Percentiles rank a stretch among this genome's conserved stretches.
Evolutionary conservation across 2,888 invertebrate genomes (phyloP).

Genomic region (Nasonovia ribisnigri): DNA sequence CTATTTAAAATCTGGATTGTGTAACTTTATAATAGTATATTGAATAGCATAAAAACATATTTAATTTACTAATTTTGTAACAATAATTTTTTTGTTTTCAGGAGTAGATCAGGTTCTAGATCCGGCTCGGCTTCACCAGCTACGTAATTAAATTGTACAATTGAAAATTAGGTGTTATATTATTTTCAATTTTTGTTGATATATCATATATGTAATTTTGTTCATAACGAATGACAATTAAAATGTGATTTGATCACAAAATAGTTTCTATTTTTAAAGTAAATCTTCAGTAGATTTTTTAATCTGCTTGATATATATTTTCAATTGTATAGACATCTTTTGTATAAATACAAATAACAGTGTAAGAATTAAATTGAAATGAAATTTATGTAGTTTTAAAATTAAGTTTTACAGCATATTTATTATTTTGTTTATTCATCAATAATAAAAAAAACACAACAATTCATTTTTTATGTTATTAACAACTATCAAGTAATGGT

Average conservation of each 20-base stretch:
- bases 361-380: neutral
- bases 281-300: too few species aligned
- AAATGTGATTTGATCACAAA: neutral
- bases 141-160: conserved; percentile 2
- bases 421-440: neutral
- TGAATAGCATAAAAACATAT: neutral
- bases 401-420: neutral
- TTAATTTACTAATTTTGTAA: neutral
- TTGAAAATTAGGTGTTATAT: neutral
- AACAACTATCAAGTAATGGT: neutral
- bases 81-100: conserved; percentile 36
- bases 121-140: conserved; percentile 70
- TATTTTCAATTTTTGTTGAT: neutral
- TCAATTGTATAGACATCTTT: neutral
- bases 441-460: neutral
- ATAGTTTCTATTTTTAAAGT: neutral
- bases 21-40: too few species aligned
- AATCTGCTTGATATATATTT: neutral
- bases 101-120: conserved; percentile 69
- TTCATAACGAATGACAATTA: neutral
- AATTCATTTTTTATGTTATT: neutral
- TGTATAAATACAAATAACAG: neutral
- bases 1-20: neutral
- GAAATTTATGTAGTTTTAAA: neutral
- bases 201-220: neutral